Base-by-base conservation (phyloP, 2,888 invertebrate species). In the Catocala nupta region DNA sequence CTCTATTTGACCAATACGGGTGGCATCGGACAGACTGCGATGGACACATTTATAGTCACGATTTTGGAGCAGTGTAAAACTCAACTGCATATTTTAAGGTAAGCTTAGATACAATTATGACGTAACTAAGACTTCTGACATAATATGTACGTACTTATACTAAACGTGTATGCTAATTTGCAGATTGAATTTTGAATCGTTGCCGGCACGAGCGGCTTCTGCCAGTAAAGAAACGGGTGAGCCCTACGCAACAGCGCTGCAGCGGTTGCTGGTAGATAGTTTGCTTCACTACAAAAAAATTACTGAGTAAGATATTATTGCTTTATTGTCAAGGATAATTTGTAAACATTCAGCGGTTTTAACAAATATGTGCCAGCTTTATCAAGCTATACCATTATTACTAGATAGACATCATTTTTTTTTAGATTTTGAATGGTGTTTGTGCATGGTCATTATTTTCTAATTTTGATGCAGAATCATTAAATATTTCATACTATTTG, bases 21-120 rank as follows among this genome's bases (percentile, higher is more conserved):
- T 16, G 90, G 86, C 9, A 76, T 90, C 45, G 90, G 89, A 12
- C 90, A 91, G 66, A 91, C 90, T 6, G 85, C 89, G 33, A 90
- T 88, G 89, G 90, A 91, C 59, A 89, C 90, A 0, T 87, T 90
- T 56, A 81, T 90, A 34, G 89, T 81, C 3, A 85, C 89, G 5
- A 71, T 90, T 5, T 73, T 90, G 44, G 81, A 81, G 62, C 88
- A 87, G 70, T 87, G 87, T 67, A 82, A 84, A 63, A 86, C 86
- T 0, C 90, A 90, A 62, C 65, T 90, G 6, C 80, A 57, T 16
- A 88, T 90, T 43, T 68, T 90, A 6, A 80, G 89, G 90, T 88
- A 7, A 33, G 39, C 73, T 16, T 5, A 5, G 12, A 34, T 25
- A 25, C 25, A 25, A 3, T 25, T 0, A 3, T 25, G 25, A 25